Conservation (phyloP, 1,140 invertebrate species). For the Bombus balteatus region DNA sequence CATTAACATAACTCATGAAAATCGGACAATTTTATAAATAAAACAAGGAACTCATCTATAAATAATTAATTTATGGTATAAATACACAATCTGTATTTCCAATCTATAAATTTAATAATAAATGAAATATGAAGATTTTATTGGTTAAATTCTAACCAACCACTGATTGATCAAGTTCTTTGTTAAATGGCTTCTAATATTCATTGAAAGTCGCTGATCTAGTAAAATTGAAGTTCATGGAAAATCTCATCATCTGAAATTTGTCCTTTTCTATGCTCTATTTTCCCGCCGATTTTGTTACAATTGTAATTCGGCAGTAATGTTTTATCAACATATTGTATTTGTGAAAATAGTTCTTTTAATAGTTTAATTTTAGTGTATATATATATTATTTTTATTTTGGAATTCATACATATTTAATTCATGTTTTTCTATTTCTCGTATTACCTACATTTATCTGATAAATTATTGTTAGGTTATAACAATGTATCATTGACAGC, state of each 20-base stretch:
- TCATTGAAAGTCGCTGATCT: not conserved
- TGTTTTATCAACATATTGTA: not conserved
- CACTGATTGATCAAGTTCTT: not conserved
- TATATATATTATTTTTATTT: not conserved
- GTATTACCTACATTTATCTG: not conserved
- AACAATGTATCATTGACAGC: conserved; percentile 47
- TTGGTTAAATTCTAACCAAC: not conserved
- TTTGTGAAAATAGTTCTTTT: not conserved
- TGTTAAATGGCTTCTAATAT: not conserved
- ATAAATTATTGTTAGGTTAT: conserved; percentile 60
- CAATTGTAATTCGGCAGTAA: conserved; percentile 9
- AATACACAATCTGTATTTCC: not conserved
- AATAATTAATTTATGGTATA: not conserved
- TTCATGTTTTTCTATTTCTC: not conserved
- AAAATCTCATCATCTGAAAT: not conserved
- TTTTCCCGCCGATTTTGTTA: conserved; percentile 78
- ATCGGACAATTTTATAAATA: not conserved
- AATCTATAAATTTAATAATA: not conserved
- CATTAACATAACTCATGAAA: not conserved
- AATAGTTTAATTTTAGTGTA: conserved; percentile 38
- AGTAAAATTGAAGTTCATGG: not conserved
- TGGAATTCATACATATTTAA: not conserved
- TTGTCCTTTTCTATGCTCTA: conserved; percentile 32
- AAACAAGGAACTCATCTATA: not conserved
- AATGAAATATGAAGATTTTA: not conserved